These are phyloP conservation scores for Metopia argyrocephala DNA, from an alignment of 2,888 invertebrate genomes.

Conservation along the genomic window DNA sequence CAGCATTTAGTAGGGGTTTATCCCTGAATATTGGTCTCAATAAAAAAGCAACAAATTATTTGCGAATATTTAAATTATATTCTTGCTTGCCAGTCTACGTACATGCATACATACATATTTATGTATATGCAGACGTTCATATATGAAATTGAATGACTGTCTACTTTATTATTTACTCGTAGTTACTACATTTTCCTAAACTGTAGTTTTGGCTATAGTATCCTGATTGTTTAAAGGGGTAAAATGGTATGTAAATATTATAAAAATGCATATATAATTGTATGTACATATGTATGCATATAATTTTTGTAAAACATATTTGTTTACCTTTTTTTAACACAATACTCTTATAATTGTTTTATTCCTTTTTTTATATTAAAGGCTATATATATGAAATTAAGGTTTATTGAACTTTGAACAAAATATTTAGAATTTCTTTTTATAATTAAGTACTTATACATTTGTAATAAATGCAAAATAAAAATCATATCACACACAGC, in stretches of 20 bases:
- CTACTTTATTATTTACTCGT: constrained; percentile 15
- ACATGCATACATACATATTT: too few relatives aligned
- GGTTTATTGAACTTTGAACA: constrained; percentile 56
- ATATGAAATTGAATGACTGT: background rate
- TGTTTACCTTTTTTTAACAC: constrained; percentile 9
- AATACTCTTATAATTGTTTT: background rate
- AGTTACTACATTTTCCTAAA: background rate
- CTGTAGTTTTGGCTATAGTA: constrained; percentile 23
- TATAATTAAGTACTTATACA: too few relatives aligned
- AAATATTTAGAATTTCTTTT: background rate
- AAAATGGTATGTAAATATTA: constrained; percentile 9
- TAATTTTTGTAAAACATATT: constrained; percentile 35
- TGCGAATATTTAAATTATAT: too few relatives aligned
- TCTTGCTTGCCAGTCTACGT: too few relatives aligned
- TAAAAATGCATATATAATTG: background rate
- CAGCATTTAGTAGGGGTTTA: too few relatives aligned
- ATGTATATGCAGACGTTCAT: too few relatives aligned
- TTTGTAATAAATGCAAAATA: background rate
- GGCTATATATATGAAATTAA: constrained; percentile 31
- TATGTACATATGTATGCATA: background rate
- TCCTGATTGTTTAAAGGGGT: constrained; percentile 38
- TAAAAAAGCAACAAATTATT: too few relatives aligned
- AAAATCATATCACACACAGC: too few relatives aligned
- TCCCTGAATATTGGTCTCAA: too few relatives aligned
- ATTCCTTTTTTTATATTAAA: constrained; percentile 2